Percentiles rank a stretch among this genome's conserved stretches.
phyloP scores from a whole-genome alignment of 2,797 vertebrate genomes.

The Crotalus adamanteus region DNA sequence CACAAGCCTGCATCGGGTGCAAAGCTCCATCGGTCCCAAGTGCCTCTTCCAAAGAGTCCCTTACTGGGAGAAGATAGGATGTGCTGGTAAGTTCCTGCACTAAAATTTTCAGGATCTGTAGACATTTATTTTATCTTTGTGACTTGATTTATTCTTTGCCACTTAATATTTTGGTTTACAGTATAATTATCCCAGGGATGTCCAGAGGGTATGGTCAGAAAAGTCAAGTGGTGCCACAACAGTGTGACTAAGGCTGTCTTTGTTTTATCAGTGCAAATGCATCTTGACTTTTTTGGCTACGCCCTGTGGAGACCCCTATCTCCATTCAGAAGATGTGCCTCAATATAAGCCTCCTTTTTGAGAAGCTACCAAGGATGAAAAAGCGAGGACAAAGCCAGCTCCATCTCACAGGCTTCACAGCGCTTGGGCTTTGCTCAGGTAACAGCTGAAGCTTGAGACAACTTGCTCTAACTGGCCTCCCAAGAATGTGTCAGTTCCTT shows the following conservation, averaged over 20 bases:
- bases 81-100: neutral
- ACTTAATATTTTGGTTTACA: neutral
- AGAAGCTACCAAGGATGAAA: slow-evolving; percentile 4
- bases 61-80: neutral
- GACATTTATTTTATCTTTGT: no score
- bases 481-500: slow-evolving; percentile 55
- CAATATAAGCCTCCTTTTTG: neutral
- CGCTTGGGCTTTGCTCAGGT: slow-evolving; percentile 3
- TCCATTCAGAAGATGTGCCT: neutral
- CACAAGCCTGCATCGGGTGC: neutral
- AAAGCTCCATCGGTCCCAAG: neutral
- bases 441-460: slow-evolving; percentile 44
- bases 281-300: neutral
- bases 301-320: neutral
- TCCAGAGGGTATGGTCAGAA: neutral
- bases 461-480: slow-evolving; percentile 28
- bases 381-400: neutral
- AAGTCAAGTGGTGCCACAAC: neutral
- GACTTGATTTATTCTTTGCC: neutral
- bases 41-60: neutral
- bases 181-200: neutral
- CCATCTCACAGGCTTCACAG: neutral
- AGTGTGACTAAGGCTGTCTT: neutral
- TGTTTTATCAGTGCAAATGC: neutral
- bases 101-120: neutral